A percentile compares a stretch with the other conserved stretches of the same genome.
Evolutionary conservation across 1,140 invertebrate genomes (phyloP).

Genomic region (Hypothenemus hampei): DNA sequence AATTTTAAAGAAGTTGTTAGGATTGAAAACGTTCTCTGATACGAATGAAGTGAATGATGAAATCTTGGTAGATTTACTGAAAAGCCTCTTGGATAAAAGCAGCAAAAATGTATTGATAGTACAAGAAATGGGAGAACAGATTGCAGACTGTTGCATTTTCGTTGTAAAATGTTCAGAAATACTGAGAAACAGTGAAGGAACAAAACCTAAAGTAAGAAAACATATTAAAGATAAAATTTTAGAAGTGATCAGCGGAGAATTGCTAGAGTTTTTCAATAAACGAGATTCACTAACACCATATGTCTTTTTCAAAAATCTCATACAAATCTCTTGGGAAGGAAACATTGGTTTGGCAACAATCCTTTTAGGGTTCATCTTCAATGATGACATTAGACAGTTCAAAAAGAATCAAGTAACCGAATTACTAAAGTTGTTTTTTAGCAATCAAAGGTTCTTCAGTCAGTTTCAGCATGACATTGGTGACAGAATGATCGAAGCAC

Average conservation of each 20-base stretch:
- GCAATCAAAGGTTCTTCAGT: slow-evolving; percentile 48
- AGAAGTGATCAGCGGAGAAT: slow-evolving; percentile 50
- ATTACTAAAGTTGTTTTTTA: slow-evolving; percentile 57
- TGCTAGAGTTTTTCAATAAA: slow-evolving; percentile 56
- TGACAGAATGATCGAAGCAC: slow-evolving; percentile 39
- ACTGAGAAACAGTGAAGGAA: slow-evolving; percentile 33
- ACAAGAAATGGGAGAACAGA: slow-evolving; percentile 62
- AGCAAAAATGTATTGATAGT: slow-evolving; percentile 57
- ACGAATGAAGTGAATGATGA: slow-evolving; percentile 53
- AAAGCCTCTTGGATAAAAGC: slow-evolving; percentile 59
- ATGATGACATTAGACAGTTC: slow-evolving; percentile 55
- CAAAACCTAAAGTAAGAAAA: slow-evolving; percentile 43
- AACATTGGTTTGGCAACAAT: slow-evolving; percentile 53
- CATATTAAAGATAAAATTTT: slow-evolving; percentile 44
- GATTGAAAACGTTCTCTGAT: slow-evolving; percentile 57
- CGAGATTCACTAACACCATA: slow-evolving; percentile 59
- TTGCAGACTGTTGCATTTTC: slow-evolving; percentile 61
- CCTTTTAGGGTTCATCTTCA: slow-evolving; percentile 57
- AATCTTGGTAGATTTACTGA: slow-evolving; percentile 54
- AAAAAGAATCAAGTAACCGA: slow-evolving; percentile 60
- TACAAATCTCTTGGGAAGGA: slow-evolving; percentile 59
- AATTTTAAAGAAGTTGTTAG: slow-evolving; percentile 57
- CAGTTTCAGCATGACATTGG: slow-evolving; percentile 31
- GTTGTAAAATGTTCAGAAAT: slow-evolving; percentile 57
- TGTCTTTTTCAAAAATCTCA: slow-evolving; percentile 58